Evolutionary conservation across 1,140 invertebrate species (phyloP), one percentile per base, ranked within the genome.

Genomic region (Drosophila suzukii): DNA sequence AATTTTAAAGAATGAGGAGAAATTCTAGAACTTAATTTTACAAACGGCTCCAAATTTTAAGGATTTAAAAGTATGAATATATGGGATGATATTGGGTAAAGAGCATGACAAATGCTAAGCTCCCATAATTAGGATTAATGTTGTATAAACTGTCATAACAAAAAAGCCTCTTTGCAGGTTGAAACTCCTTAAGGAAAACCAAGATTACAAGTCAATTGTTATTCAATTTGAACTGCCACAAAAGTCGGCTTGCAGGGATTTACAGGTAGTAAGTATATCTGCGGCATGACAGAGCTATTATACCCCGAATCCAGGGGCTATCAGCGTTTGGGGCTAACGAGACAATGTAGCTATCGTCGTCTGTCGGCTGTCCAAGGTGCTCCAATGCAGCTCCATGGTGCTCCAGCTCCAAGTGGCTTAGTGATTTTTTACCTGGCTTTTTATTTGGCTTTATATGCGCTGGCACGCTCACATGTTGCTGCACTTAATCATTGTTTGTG

Each of bases 401-500:
- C 47, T 51, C 30, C 46, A 13, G 43, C 43, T 46, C 17, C 43
- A 24, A 47, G 46, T 47, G 4, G 57, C 39, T 73, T 44, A 41
- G 54, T 72, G 59, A 54, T 75, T 81, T 76, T 70, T 74, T 71
- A 63, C 66, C 75, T 75, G 53, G 50, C 50, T 76, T 79, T 88
- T 78, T 67, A 68, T 68, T 82, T 75, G 60, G 51, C 58, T 76
- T 76, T 82, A 53, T 71, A 63, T 85, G 81, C 72, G 62, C 81
- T 81, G 83, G 79, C 83, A 86, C 83, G 83, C 83, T 86, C 83
- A 86, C 84, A 86, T 88, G 84, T 61, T 89, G 79, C 57, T 89
- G 80, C 83, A 88, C 67, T 88, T 88, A 88, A 88, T 88, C 83
- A 88, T 85, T 78, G 83, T 67, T 89, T 89, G 84, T 88, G 83